Base-by-base conservation (phyloP, 2,797 vertebrate genomes). In the Pteronotus mesoamericanus region DNA sequence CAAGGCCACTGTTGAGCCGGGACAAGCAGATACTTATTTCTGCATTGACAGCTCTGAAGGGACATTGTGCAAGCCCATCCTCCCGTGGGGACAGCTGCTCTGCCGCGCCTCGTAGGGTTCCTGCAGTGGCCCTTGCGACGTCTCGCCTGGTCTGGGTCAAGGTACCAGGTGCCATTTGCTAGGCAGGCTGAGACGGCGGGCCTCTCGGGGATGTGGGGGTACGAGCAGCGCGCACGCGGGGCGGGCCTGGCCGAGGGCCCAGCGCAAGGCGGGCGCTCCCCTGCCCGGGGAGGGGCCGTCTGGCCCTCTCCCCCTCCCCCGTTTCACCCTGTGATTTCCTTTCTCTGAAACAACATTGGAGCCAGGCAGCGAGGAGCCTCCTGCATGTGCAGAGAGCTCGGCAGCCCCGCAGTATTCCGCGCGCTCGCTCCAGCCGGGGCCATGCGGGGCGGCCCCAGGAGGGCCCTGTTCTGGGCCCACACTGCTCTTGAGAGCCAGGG, bases 61-160 rank as follows among this genome's bases (percentile, higher is more conserved):
- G 39, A 59, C 53, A 12, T 19, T 19, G 8, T 9, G 0, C 2
- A 0, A n/a, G 1, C n/a, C 37, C 71, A 59, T 46, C 29, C 11
- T 16, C n/a, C 57, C 18, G 1, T 0, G 18, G 42, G n/a, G 22
- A 6, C 74, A 37, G 12, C 24, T 10, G 42, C 14, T 21, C 5
- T 1, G 24, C 59, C 11, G 0, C 6, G 22, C 66, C 15, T 1
- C 18, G 44, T 9, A 9, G 12, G 1, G 18, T 26, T 24, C 24
- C 29, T 4, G 12, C 22, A 2, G 10, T 0, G 59, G 29, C 26
- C 46, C 77, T 19, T 15, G 0, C 5, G 42, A 21, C 42, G 3
- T 75, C 75, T 14, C 4, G 1, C 22, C 29, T 64, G 14, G 24
- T 6, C 4, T 37, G 57, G 7, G 4, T 15, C 66, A 57, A 57